Percentiles rank a stretch among this genome's conserved stretches.
Evolutionary conservation across 2,797 vertebrate species (phyloP).

Genomic region (Pangasius sanitwongsei): DNA sequence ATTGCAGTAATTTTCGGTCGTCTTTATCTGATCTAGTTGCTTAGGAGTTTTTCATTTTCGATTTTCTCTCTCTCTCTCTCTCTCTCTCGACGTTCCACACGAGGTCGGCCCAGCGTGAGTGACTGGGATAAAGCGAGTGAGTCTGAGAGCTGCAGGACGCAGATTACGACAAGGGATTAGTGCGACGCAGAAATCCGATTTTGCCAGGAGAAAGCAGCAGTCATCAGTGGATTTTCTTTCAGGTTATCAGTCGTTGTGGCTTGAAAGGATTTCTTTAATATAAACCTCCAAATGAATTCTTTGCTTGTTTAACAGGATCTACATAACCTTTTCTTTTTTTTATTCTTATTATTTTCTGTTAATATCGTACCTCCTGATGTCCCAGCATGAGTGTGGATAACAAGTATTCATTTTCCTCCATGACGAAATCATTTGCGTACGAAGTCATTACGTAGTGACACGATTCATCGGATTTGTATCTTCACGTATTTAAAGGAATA

Average conservation of each 20-base stretch:
- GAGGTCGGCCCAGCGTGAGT: conserved; percentile 66
- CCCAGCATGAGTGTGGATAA: not conserved
- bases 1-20: conserved; percentile 52
- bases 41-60: not conserved
- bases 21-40: conserved; percentile 61
- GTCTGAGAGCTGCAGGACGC: conserved; percentile 81
- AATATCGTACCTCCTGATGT: not conserved
- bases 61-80: not conserved
- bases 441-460: not conserved
- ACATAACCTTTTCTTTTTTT: conserved; percentile 50
- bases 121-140: conserved; percentile 68
- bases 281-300: conserved; percentile 75
- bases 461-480: not conserved
- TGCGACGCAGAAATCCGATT: conserved; percentile 92
- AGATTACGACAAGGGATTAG: conserved; percentile 95
- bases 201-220: conserved; percentile 85
- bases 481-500: not conserved
- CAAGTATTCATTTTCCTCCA: not conserved
- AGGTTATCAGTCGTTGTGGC: conserved; percentile 81
- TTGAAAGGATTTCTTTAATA: conserved; percentile 62
- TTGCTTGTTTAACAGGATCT: conserved; percentile 72
- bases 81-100: conserved; percentile 54
- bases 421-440: not conserved
- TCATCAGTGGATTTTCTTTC: conserved; percentile 86
- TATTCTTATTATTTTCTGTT: conserved; percentile 31